phyloP scores from a whole-genome alignment of 2,113 vertebrate species.

The Oryzias curvinotus region DNA sequence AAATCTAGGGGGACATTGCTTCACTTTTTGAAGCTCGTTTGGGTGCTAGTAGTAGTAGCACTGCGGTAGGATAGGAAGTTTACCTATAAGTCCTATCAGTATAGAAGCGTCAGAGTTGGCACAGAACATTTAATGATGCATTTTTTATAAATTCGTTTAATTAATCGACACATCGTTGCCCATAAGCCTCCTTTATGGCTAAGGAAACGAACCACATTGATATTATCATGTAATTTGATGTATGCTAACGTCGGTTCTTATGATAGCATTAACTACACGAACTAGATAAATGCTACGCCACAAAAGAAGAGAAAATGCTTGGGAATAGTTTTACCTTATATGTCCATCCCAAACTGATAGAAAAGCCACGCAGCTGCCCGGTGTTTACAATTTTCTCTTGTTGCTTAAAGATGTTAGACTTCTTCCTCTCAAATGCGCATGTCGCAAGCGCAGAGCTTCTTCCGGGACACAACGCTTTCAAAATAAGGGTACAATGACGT shows the following conservation, averaged over 20 bases:
- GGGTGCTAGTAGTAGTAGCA: no score
- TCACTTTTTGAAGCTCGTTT: no score
- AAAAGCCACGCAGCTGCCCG: slow-evolving; percentile 14
- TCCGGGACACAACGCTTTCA: slow-evolving; percentile 41
- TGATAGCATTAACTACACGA: neutral
- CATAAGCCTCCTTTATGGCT: no score
- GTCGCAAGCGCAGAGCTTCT: slow-evolving; percentile 29
- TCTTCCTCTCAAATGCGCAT: slow-evolving; percentile 50
- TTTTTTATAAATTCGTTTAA: no score
- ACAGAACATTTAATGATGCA: no score
- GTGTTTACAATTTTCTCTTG: slow-evolving; percentile 56
- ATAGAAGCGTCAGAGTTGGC: no score
- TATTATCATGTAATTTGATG: no score
- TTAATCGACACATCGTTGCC: no score
- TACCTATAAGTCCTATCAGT: no score
- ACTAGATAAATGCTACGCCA: neutral
- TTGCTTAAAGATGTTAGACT: slow-evolving; percentile 16
- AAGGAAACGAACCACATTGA: neutral
- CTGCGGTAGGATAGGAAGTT: no score
- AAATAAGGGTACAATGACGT: slow-evolving; percentile 49
- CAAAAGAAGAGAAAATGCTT: neutral
- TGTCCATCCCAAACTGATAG: slow-evolving; percentile 44
- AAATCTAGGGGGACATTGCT: no score
- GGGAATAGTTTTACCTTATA: slow-evolving; percentile 50
- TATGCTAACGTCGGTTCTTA: slow-evolving; percentile 23